A percentile compares a stretch with the other conserved stretches of the same genome.
phyloP scores from a whole-genome alignment of 2,888 invertebrate genomes.

The Corbicula japonica region DNA sequence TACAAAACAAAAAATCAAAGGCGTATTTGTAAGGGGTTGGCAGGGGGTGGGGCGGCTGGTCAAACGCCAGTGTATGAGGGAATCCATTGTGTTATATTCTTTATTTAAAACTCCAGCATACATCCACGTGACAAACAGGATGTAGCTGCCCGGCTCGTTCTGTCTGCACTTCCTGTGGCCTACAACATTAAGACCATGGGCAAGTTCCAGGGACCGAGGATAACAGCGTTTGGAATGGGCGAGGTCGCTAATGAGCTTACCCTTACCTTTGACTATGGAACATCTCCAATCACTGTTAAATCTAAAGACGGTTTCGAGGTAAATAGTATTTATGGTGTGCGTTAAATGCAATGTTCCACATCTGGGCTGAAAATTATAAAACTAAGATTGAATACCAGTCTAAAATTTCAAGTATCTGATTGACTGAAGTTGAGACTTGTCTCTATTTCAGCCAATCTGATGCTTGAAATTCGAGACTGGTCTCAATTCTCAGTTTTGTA shows the following conservation, averaged over 20 bases:
- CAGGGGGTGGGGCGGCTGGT: not conserved
- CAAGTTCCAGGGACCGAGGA: constrained; percentile 76
- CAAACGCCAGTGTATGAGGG: not conserved
- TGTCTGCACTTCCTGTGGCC: constrained; percentile 76
- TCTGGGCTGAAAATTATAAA: too few species aligned
- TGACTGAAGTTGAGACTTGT: too few species aligned
- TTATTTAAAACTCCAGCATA: constrained; percentile 58
- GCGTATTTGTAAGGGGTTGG: too few species aligned
- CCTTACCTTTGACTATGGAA: constrained; percentile 55
- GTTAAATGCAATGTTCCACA: too few species aligned
- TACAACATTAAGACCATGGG: constrained; percentile 69
- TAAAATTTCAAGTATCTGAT: too few species aligned
- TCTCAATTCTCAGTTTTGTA: too few species aligned
- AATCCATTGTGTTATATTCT: not conserved
- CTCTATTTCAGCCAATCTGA: too few species aligned
- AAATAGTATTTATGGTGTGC: too few species aligned
- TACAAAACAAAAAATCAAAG: not conserved
- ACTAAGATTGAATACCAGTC: too few species aligned
- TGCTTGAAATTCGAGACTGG: too few species aligned
- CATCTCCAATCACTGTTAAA: constrained; percentile 45
- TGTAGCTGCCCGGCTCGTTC: constrained; percentile 76
- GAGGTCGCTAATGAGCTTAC: too few species aligned
- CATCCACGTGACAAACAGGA: constrained; percentile 81
- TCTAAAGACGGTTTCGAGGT: constrained; percentile 71
- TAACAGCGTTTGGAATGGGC: constrained; percentile 59